A percentile compares a stretch with the other conserved stretches of the same genome.
Conservation (phyloP, 2,888 invertebrate species). For the Acrobasis repandana region DNA sequence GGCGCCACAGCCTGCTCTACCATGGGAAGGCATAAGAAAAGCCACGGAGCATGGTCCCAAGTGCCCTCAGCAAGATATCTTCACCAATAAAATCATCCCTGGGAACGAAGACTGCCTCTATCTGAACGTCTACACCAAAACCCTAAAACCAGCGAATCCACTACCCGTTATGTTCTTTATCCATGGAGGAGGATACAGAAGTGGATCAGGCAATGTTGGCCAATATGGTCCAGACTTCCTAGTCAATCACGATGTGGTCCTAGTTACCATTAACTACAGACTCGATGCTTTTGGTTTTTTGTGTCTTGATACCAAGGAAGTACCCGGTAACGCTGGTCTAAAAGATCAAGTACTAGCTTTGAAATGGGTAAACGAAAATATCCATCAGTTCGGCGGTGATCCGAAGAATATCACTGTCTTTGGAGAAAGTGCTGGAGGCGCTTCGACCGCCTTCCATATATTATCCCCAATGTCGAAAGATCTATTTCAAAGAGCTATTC, state of each 20-base stretch:
- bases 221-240: slow-evolving; percentile 80
- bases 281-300: slow-evolving; percentile 80
- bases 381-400: slow-evolving; percentile 51
- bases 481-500: slow-evolving; percentile 52
- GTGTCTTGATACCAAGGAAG: slow-evolving; percentile 73
- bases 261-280: slow-evolving; percentile 83
- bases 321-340: slow-evolving; percentile 83
- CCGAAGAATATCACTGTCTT: slow-evolving; percentile 50
- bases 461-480: slow-evolving; percentile 58
- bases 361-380: slow-evolving; percentile 51
- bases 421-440: slow-evolving; percentile 56
- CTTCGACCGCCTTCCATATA: slow-evolving; percentile 44
- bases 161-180: slow-evolving; percentile 59
- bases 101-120: slow-evolving; percentile 56
- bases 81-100: slow-evolving; percentile 34
- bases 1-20: slow-evolving; percentile 48
- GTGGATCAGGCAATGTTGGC: slow-evolving; percentile 62
- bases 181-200: slow-evolving; percentile 54
- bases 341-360: slow-evolving; percentile 62
- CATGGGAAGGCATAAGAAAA: slow-evolving; percentile 55
- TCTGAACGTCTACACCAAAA: slow-evolving; percentile 54
- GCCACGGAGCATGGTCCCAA: slow-evolving; percentile 53
- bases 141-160: slow-evolving; percentile 35
- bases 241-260: slow-evolving; percentile 73
- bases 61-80: slow-evolving; percentile 51